Evolutionary conservation across 2,113 vertebrate species (phyloP), one percentile per base, ranked within the genome.

Genomic region (Abramis brama): DNA sequence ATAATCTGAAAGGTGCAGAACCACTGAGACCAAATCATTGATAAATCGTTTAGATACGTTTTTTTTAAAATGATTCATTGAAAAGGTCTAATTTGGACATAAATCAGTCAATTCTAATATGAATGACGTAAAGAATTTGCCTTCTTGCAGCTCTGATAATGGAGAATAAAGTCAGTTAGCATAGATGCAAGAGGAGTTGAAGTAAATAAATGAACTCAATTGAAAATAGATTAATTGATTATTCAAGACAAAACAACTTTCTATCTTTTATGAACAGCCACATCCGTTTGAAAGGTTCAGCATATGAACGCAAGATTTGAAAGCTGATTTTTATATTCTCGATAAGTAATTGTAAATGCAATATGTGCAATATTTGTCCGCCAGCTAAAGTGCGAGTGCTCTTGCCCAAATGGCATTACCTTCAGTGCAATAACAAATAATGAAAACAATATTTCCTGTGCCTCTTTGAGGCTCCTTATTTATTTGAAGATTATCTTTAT

Each of bases 401-500:
- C 62, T 47, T 23, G 55, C 77, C 45, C 45, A 21, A 70, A 82
- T 13, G 43, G 79, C 60, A 82, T 70, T 82, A 70, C 19, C 80
- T 71, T 45, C 64, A 52, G 27, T n/a, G 19, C 64, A 82, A 82
- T 70, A 82, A 82, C 62, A 68, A 68, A 82, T 82, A 82, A 66
- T 68, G 80, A 82, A 82, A 82, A 70, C 80, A 82, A 82, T 82
- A 82, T 82, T 71, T 82, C 47, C 27, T 2, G 5, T 5, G 15
- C n/a, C 60, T 81, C 39, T 64, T 79, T 13, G 62, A 47, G 45
- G 62, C 64, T 52, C 27, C 25, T 70, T 82, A 55, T 82, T 82
- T 82, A 82, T 82, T 55, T 71, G 64, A 82, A 55, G 80, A 82
- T 82, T 36, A 70, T 82, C 43, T 52, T 33, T 70, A 71, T 70